Evolutionary conservation across 2,797 vertebrate species (phyloP).

Genomic region (Tauraco hartlaubi): DNA sequence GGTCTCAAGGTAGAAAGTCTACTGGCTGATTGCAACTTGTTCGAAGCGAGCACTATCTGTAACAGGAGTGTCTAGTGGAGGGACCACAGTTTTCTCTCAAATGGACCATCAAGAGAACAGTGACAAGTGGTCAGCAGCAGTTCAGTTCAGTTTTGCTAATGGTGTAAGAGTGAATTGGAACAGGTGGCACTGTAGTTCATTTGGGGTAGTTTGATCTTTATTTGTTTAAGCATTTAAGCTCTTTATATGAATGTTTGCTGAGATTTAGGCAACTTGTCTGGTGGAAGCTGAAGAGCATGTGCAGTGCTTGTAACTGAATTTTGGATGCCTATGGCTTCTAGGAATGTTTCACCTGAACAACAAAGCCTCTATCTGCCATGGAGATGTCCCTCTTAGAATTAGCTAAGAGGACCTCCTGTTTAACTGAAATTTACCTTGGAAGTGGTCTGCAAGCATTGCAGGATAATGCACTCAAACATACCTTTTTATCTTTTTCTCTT

Average conservation of each 20-base stretch:
- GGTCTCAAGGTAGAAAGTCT: background rate
- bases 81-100: background rate
- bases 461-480: background rate
- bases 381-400: background rate
- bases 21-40: background rate
- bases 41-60: background rate
- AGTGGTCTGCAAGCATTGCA: background rate
- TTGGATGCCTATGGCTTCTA: background rate
- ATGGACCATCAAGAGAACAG: background rate
- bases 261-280: background rate
- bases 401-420: background rate
- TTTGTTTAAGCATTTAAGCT: background rate
- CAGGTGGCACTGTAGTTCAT: background rate
- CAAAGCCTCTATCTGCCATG: background rate
- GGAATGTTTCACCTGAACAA: background rate
- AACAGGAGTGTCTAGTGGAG: background rate
- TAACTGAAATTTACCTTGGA: background rate
- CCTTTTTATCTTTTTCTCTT: background rate
- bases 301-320: background rate
- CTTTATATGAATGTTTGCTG: background rate
- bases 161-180: background rate
- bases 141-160: background rate
- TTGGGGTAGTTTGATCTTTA: background rate
- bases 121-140: background rate
- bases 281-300: background rate